Evolutionary conservation across 37 sponge, comb jelly and placozoan species (phyloP), one percentile per base, ranked within the genome.

Genomic region (Tethya wilhelma): DNA sequence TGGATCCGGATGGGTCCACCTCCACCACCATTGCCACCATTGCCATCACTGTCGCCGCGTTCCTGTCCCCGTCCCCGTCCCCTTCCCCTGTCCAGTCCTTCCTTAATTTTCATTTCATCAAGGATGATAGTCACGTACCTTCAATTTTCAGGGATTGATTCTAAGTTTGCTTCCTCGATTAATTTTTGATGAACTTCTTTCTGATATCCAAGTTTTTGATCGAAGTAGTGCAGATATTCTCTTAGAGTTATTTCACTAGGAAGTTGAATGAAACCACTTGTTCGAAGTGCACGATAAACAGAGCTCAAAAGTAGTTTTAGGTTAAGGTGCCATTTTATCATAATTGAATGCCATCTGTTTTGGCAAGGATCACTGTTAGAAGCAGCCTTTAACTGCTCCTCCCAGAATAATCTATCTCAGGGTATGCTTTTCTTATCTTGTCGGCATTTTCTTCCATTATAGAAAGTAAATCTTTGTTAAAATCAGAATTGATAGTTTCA

Each of bases 261-360:
- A 22, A 86, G 59, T 0, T 25, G 4, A 20, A 86, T 0, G 44
- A 81, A 81, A 22, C 75, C 83, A 49, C 44, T 42, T 1, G 67
- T 25, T 23, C 75, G 46, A 19, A 83, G 8, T 43, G 67, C 37
- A 55, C 65, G 55, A 64, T 74, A 83, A 14, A 75, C 56, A 42
- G 56, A 2, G 32, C 67, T 5, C 0, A 75, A 83, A 11, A 73
- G 19, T 29, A 64, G 74, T 44, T 73, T 72, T 20, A 83, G 66
- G 33, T 74, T 64, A n/a, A 73, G 45, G 75, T 75, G 74, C 83
- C 83, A 83, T n/a, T 42, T 37, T 25, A 76, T 76, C 64, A 76
- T 31, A 23, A 62, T n/a, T n/a, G n/a, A n/a, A n/a, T n/a, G 77
- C 77, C 77, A 76, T 62, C 77, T 38, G 25, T n/a, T 23, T n/a